Percentiles rank a stretch among this genome's conserved stretches.
Conservation (phyloP, 2,888 invertebrate genomes). For the Monopis laevigella region DNA sequence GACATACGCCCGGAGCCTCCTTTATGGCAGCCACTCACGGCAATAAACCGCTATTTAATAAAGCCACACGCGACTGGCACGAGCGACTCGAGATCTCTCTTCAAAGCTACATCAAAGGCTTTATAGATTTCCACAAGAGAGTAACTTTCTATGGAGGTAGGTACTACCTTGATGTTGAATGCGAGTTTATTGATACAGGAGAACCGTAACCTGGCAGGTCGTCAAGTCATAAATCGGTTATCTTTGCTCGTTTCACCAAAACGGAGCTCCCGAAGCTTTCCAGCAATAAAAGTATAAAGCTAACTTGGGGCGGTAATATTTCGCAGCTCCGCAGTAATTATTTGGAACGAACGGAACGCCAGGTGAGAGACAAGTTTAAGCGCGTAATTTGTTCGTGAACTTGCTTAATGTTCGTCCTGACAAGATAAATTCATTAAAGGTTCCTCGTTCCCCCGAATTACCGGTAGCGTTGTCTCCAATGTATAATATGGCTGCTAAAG, state of each 20-base stretch:
- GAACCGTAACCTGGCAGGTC: slow-evolving; percentile 38
- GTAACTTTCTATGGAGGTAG: slow-evolving; percentile 4
- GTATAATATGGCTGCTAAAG: no score
- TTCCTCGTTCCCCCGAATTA: slow-evolving; percentile 21
- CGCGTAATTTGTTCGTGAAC: slow-evolving; percentile 59
- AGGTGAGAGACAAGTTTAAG: slow-evolving; percentile 51
- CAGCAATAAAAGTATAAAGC: slow-evolving; percentile 33
- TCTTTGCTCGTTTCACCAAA: slow-evolving; percentile 49
- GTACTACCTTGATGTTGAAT: slow-evolving; percentile 9
- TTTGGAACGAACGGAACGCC: slow-evolving; percentile 24
- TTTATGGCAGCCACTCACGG: slow-evolving; percentile 33
- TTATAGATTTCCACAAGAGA: background rate
- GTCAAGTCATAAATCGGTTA: slow-evolving; percentile 54
- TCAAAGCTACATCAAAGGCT: background rate
- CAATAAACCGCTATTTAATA: slow-evolving; percentile 43
- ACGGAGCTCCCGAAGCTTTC: slow-evolving; percentile 30
- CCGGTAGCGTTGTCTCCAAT: background rate
- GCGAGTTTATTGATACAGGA: slow-evolving; percentile 18
- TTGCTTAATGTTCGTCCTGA: slow-evolving; percentile 56
- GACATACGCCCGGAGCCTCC: slow-evolving; percentile 26
- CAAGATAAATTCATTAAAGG: slow-evolving; percentile 62
- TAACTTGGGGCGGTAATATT: slow-evolving; percentile 29
- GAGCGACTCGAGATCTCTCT: background rate
- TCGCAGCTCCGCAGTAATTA: slow-evolving; percentile 46
- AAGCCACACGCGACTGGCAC: slow-evolving; percentile 25